phyloP scores from a whole-genome alignment of 1,140 invertebrate genomes.

The Cepaea nemoralis region DNA sequence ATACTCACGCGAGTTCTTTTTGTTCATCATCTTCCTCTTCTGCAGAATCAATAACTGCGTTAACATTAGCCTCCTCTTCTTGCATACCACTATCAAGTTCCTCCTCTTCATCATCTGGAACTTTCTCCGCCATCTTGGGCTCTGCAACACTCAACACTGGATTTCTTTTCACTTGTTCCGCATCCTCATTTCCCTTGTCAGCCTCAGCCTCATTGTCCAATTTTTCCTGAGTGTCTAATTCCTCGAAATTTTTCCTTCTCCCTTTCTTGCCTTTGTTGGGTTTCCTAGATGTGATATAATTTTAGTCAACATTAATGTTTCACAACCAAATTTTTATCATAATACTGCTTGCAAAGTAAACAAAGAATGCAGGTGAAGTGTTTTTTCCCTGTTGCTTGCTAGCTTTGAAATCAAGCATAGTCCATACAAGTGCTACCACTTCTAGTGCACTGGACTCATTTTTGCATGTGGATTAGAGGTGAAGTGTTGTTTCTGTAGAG shows the following conservation, averaged over 20 bases:
- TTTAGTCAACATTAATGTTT: too few relatives aligned
- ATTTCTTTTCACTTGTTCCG: constrained; percentile 64
- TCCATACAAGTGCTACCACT: too few relatives aligned
- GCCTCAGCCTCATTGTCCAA: constrained; percentile 33
- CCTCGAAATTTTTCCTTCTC: constrained; percentile 8
- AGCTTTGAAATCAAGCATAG: too few relatives aligned
- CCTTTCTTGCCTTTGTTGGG: constrained; percentile 5
- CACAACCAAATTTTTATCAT: too few relatives aligned
- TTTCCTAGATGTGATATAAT: neutral
- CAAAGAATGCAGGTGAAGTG: too few relatives aligned
- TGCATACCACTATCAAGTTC: constrained; percentile 49
- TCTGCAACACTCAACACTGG: constrained; percentile 72
- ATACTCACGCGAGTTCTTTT: constrained; percentile 31
- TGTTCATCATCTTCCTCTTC: constrained; percentile 41
- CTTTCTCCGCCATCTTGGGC: constrained; percentile 71
- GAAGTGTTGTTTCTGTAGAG: too few relatives aligned
- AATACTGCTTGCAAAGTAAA: too few relatives aligned
- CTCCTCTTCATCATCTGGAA: constrained; percentile 72
- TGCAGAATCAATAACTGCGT: constrained; percentile 5
- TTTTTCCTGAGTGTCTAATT: constrained; percentile 32
- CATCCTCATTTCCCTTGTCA: constrained; percentile 25
- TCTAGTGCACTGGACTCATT: too few relatives aligned
- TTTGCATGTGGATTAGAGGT: too few relatives aligned
- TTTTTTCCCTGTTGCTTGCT: too few relatives aligned
- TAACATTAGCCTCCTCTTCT: constrained; percentile 12